A percentile compares a stretch with the other conserved stretches of the same genome.
Conservation (phyloP, 53 echinoderm and acorn worm species). For the Astropecten irregularis region DNA sequence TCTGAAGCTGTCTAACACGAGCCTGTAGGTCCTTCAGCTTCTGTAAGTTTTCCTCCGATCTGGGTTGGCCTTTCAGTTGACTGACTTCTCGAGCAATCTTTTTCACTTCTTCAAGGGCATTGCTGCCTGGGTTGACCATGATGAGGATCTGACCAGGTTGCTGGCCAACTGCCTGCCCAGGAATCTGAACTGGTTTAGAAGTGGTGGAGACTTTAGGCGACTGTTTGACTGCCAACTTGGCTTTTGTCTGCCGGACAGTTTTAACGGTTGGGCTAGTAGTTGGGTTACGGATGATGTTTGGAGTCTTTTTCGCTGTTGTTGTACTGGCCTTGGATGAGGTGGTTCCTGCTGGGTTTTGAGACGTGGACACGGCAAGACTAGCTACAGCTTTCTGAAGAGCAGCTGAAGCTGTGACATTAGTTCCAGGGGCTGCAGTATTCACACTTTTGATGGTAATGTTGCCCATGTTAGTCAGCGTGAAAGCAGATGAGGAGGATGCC, state of each 20-base stretch:
- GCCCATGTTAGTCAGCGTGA: slow-evolving; percentile 16
- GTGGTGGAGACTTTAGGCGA: neutral
- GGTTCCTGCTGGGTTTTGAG: slow-evolving; percentile 15
- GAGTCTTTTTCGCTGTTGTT: slow-evolving; percentile 33
- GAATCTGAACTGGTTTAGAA: slow-evolving; percentile 40
- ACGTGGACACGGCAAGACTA: slow-evolving; percentile 5
- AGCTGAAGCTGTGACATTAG: slow-evolving; percentile 20
- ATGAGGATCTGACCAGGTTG: slow-evolving; percentile 82
- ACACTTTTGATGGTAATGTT: slow-evolving; percentile 11
- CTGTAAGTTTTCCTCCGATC: slow-evolving; percentile 77
- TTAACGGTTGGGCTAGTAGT: slow-evolving; percentile 13
- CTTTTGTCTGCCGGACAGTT: slow-evolving; percentile 12
- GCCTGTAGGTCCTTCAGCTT: slow-evolving; percentile 84
- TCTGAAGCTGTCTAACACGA: slow-evolving; percentile 76
- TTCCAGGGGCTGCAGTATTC: neutral
- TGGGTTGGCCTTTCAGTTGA: slow-evolving; percentile 74
- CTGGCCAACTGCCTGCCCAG: slow-evolving; percentile 60
- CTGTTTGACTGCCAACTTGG: slow-evolving; percentile 13
- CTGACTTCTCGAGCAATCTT: slow-evolving; percentile 77
- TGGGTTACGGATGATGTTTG: slow-evolving; percentile 33
- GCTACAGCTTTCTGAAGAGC: slow-evolving; percentile 21
- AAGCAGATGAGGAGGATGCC: slow-evolving; percentile 33
- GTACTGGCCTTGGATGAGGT: slow-evolving; percentile 18
- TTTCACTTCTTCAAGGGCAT: slow-evolving; percentile 77
- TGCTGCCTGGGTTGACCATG: slow-evolving; percentile 74